Percentiles rank a stretch among this genome's conserved stretches.
phyloP scores from a whole-genome alignment of 2,113 vertebrate genomes.

The Corythaixoides concolor region DNA sequence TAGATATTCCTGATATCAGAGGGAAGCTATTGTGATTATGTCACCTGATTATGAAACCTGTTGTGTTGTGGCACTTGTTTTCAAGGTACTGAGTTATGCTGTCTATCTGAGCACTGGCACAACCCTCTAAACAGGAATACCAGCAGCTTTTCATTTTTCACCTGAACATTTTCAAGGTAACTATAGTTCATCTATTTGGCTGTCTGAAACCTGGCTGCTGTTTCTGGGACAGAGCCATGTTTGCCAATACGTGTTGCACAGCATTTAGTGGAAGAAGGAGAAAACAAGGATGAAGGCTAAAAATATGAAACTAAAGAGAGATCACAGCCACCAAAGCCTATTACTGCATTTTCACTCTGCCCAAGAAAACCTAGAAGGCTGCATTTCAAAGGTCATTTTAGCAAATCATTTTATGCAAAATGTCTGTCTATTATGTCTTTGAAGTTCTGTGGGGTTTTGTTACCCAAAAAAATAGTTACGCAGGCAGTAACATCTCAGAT shows the following conservation, averaged over 20 bases:
- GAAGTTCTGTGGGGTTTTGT: background rate
- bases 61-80: background rate
- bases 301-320: background rate
- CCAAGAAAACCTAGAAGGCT: background rate
- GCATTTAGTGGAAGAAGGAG: background rate
- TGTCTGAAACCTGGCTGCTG: background rate
- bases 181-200: background rate
- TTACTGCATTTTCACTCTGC: background rate
- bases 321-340: background rate
- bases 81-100: background rate
- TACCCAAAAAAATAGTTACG: background rate
- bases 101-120: background rate
- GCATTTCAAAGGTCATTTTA: background rate
- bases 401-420: background rate
- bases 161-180: background rate
- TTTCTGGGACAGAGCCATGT: background rate
- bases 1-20: background rate
- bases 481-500: background rate
- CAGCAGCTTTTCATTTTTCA: background rate
- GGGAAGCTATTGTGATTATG: background rate
- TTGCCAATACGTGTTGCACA: background rate
- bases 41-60: background rate
- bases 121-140: background rate
- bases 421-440: background rate
- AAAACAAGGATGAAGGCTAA: background rate